phyloP scores from a whole-genome alignment of 2,888 invertebrate genomes.

The Drosophila buzzatii region DNA sequence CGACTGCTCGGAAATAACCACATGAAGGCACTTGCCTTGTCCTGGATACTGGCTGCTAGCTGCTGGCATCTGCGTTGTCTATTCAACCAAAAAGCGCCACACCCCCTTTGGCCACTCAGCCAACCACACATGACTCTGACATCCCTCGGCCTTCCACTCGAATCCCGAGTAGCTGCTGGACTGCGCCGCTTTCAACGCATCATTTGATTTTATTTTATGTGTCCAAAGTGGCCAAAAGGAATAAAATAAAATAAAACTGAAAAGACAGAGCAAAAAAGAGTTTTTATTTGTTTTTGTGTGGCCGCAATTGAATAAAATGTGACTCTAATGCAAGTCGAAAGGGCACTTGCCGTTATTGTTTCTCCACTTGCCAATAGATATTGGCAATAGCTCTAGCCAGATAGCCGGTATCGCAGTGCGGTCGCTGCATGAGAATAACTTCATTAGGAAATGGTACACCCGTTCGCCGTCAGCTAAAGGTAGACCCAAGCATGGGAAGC shows the following conservation, averaged over 20 bases:
- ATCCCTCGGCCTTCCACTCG: conserved; percentile 10
- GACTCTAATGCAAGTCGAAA: conserved; percentile 72
- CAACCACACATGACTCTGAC: conserved; percentile 49
- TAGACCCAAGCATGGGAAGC: conserved; percentile 13
- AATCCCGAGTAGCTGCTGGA: conserved; percentile 60
- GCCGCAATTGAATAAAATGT: conserved; percentile 83
- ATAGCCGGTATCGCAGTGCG: conserved; percentile 5
- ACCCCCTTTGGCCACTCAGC: conserved; percentile 40
- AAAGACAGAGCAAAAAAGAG: conserved; percentile 51
- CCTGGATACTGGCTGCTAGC: conserved; percentile 5
- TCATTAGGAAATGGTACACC: conserved; percentile 37
- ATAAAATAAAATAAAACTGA: conserved; percentile 48
- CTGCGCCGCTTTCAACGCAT: conserved; percentile 73
- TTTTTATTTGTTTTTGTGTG: conserved; percentile 82
- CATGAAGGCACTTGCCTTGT: conserved; percentile 30
- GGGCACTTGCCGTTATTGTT: conserved; percentile 53
- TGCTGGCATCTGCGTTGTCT: conserved; percentile 63
- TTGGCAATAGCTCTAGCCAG: conserved; percentile 22
- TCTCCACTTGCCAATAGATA: conserved; percentile 33
- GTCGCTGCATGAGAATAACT: conserved; percentile 50
- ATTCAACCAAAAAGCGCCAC: conserved; percentile 70
- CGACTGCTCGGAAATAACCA: conserved; percentile 16
- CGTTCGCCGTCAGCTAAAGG: conserved; percentile 10
- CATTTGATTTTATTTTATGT: conserved; percentile 82
- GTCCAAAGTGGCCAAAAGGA: conserved; percentile 69